Conservation (phyloP, 2,113 vertebrate genomes). For the Prionailurus bengalensis region DNA sequence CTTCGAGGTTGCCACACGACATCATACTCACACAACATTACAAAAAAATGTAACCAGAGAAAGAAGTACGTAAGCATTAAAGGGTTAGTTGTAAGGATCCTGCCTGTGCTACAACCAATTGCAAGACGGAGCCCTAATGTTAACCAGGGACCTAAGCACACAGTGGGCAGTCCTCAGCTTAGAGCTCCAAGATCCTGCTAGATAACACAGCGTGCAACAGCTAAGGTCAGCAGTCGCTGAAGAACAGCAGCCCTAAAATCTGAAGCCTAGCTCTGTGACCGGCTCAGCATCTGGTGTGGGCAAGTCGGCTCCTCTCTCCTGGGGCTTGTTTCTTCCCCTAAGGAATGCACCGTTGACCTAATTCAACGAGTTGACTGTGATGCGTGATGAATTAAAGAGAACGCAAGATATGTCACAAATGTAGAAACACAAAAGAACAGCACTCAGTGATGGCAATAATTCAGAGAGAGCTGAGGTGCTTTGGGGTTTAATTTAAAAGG, state of each 20-base stretch:
- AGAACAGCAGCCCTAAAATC: neutral
- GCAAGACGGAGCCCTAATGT: neutral
- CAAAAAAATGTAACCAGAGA: slow-evolving; percentile 1
- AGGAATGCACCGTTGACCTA: neutral
- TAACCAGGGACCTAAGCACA: neutral
- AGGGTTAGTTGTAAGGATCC: neutral
- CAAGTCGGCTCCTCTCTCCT: neutral
- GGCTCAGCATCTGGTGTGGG: neutral
- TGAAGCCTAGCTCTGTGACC: neutral
- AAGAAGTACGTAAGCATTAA: neutral
- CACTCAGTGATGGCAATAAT: neutral
- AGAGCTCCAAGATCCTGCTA: slow-evolving; percentile 14
- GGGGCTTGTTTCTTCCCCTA: neutral
- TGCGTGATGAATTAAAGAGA: neutral
- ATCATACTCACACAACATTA: neutral
- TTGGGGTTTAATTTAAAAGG: neutral
- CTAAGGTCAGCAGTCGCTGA: neutral
- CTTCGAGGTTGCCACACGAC: neutral
- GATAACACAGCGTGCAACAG: neutral
- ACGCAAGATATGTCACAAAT: slow-evolving; percentile 18
- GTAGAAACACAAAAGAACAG: neutral
- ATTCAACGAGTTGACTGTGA: neutral
- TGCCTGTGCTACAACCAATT: neutral
- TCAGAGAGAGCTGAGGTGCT: neutral
- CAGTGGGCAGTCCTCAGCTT: neutral